Conservation (phyloP, 2,113 vertebrate species). For the Passer domesticus region DNA sequence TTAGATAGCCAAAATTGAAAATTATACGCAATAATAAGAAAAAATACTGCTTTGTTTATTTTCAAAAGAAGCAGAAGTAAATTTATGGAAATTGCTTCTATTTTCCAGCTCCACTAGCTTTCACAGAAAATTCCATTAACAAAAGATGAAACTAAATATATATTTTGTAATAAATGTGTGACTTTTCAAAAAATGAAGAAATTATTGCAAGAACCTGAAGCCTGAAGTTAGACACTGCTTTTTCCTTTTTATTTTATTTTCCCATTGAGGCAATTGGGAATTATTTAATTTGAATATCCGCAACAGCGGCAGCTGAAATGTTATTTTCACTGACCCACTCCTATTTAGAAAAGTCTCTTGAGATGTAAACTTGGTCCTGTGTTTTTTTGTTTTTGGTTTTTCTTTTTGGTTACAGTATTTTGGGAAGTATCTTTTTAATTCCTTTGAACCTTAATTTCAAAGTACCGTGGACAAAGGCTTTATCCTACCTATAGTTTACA, state of each 20-base stretch:
- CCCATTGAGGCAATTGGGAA: not conserved
- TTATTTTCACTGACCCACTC: not conserved
- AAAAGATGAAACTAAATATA: not conserved
- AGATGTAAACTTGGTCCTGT: not conserved
- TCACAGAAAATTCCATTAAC: conserved; percentile 30
- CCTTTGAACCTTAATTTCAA: not conserved
- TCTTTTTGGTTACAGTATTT: not conserved
- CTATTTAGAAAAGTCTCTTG: not conserved
- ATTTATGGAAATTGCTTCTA: conserved; percentile 41
- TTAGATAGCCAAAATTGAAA: conserved; percentile 19
- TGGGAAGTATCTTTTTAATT: not conserved
- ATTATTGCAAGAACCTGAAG: not conserved
- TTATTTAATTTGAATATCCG: not conserved
- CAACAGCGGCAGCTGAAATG: not conserved
- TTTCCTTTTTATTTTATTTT: not conserved
- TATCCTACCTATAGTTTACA: not conserved
- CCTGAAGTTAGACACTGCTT: not conserved
- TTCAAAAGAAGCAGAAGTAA: not conserved
- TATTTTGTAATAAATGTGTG: conserved; percentile 1
- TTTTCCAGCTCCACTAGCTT: not conserved
- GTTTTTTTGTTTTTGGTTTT: not conserved
- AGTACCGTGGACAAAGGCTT: not conserved
- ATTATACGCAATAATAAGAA: conserved; percentile 1
- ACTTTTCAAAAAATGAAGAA: not conserved
- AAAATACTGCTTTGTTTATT: conserved; percentile 13